These are phyloP conservation scores for Craterocephalus amniculus DNA, from an alignment of 2,797 vertebrate genomes.

Conservation along the genomic window DNA sequence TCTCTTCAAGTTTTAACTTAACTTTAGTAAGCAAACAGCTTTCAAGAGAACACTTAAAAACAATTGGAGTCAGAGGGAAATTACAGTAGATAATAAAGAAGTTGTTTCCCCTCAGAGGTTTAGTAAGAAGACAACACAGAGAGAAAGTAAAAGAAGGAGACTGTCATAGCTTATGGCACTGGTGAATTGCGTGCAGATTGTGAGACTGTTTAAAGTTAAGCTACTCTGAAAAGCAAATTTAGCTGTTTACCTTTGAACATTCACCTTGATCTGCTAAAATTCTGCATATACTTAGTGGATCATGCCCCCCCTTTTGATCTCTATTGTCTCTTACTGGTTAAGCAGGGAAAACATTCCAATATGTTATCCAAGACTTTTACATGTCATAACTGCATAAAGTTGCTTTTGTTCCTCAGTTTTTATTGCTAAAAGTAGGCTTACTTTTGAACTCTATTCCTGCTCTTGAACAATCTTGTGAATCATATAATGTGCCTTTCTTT, in stretches of 20 bases:
- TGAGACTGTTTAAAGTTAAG: background rate
- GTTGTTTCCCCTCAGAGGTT: conserved; percentile 29
- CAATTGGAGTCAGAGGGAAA: conserved; percentile 65
- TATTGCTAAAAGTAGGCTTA: too few relatives aligned
- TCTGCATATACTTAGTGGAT: background rate
- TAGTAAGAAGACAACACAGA: conserved; percentile 16
- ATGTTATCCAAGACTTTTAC: too few relatives aligned
- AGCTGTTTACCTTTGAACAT: background rate
- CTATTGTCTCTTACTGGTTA: background rate
- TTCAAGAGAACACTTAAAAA: conserved; percentile 43
- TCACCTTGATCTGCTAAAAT: background rate
- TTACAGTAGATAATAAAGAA: conserved; percentile 45
- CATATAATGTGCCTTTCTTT: too few relatives aligned
- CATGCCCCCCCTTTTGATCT: background rate
- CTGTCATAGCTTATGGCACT: conserved; percentile 34
- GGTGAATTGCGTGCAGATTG: conserved; percentile 15
- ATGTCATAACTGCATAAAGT: too few relatives aligned
- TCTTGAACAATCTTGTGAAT: too few relatives aligned
- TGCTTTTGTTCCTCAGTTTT: too few relatives aligned
- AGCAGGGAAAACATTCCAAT: too few relatives aligned
- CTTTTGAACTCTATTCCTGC: too few relatives aligned
- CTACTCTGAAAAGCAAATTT: conserved; percentile 2
- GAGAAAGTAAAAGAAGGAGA: background rate
- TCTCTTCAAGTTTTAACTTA: conserved; percentile 5
- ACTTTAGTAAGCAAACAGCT: conserved; percentile 36